Percentiles rank a stretch among this genome's conserved stretches.
Conservation (phyloP, 2,113 vertebrate species). For the Epinephelus moara region DNA sequence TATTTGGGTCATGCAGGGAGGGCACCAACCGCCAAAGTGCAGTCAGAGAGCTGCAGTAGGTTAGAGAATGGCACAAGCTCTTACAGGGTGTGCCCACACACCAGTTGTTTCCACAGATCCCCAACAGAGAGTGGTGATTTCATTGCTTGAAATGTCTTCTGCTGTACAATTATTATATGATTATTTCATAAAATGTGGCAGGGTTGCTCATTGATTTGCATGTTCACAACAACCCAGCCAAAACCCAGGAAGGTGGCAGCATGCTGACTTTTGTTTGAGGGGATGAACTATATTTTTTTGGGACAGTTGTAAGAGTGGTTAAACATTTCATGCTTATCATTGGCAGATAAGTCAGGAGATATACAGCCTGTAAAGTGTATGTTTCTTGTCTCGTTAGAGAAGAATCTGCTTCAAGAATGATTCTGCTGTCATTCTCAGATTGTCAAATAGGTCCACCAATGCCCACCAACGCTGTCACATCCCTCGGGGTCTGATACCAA, state of each 20-base stretch:
- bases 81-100: neutral
- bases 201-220: neutral
- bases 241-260: neutral
- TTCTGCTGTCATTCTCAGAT: too few relatives aligned
- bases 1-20: constrained; percentile 66
- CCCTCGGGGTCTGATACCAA: too few relatives aligned
- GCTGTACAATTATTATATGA: neutral
- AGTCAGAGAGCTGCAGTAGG: constrained; percentile 38
- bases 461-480: too few relatives aligned
- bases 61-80: constrained; percentile 1
- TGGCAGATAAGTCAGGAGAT: neutral
- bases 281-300: too few relatives aligned
- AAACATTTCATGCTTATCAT: neutral
- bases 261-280: too few relatives aligned
- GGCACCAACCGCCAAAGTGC: constrained; percentile 27
- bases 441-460: too few relatives aligned
- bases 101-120: neutral
- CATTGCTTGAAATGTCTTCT: neutral
- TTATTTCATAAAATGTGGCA: neutral
- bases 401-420: neutral
- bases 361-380: neutral
- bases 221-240: neutral
- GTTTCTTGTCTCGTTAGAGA: neutral
- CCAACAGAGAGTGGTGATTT: neutral
- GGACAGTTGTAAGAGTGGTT: too few relatives aligned